Evolutionary conservation across 1,140 invertebrate species (phyloP).

Genomic region (Lucilia cuprina): DNA sequence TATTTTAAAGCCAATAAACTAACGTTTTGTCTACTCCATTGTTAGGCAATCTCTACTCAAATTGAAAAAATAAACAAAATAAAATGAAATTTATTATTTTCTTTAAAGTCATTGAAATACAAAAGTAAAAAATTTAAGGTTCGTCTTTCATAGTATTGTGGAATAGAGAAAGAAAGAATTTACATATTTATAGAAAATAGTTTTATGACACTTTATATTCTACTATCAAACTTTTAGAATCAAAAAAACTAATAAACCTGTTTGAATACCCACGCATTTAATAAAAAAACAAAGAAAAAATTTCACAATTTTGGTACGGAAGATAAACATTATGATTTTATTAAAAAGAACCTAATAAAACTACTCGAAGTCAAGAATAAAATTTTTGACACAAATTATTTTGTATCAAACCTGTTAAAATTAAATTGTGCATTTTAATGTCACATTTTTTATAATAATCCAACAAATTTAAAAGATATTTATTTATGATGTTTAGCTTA

Average conservation of each 20-base stretch:
- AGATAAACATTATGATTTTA: background rate
- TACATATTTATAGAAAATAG: constrained; percentile 4
- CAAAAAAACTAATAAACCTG: background rate
- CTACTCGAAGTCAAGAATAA: background rate
- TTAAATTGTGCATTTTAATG: too few relatives aligned
- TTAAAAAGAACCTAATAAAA: background rate
- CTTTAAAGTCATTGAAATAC: background rate
- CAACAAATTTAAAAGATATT: too few relatives aligned
- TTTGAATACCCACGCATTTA: background rate
- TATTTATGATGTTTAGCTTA: background rate
- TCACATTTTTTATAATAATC: too few relatives aligned
- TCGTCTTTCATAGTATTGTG: background rate
- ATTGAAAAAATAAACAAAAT: background rate
- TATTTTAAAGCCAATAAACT: background rate
- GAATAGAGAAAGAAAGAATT: constrained; percentile 2
- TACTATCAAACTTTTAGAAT: background rate
- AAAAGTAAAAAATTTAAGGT: background rate
- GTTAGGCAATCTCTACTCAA: background rate
- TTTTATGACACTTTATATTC: background rate
- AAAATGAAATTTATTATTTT: background rate
- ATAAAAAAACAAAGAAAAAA: background rate
- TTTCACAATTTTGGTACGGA: background rate
- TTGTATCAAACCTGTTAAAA: too few relatives aligned
- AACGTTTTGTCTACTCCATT: background rate
- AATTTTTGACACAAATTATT: too few relatives aligned